Evolutionary conservation across 64 coral and sea anemone genomes (phyloP), one percentile per base, ranked within the genome.

Genomic region (Anthopleura sola): DNA sequence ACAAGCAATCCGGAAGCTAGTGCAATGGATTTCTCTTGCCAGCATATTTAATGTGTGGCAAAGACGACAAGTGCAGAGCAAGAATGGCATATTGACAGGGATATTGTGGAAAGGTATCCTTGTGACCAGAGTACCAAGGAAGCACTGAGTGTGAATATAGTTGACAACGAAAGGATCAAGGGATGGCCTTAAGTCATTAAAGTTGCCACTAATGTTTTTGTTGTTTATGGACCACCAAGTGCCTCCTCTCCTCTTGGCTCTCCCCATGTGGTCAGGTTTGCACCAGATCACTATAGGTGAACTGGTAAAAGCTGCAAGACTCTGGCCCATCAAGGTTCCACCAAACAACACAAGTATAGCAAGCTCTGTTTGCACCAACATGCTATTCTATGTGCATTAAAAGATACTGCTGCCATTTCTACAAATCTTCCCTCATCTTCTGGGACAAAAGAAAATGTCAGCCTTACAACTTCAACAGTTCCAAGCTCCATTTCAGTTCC

Each of bases 211-310:
- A 40, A 58, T 62, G 32, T 54, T 23, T 60, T 38, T 60, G 36
- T 11, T 66, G 83, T 85, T 21, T 85, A 17, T 85, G 83, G 83
- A 14, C 36, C 37, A 68, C 28, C 83, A 68, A 85, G 16, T 64
- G 18, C 83, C 14, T 54, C 53, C 37, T 33, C 83, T 15, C 83
- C 1, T 20, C 9, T 85, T 37, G 32, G 55, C 18, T 85, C 37
- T 37, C 38, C 57, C 0, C 83, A 85, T 68, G 83, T 20, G 15
- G 7, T 44, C 2, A 44, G 39, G 7, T 44, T 44, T 2, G 39
- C 39, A 44, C 2, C 2, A 44, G 39, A 44, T 44, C 39, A 7
- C 2, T 44, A 3, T 44, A 44, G 39, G 7, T 44, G 39, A 2
- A 44, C 39, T 3, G 39, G 2, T 44, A 44, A 44, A 44, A 44